Evolutionary conservation across 2,797 vertebrate species (phyloP).

Genomic region (Hemibagrus guttatus): DNA sequence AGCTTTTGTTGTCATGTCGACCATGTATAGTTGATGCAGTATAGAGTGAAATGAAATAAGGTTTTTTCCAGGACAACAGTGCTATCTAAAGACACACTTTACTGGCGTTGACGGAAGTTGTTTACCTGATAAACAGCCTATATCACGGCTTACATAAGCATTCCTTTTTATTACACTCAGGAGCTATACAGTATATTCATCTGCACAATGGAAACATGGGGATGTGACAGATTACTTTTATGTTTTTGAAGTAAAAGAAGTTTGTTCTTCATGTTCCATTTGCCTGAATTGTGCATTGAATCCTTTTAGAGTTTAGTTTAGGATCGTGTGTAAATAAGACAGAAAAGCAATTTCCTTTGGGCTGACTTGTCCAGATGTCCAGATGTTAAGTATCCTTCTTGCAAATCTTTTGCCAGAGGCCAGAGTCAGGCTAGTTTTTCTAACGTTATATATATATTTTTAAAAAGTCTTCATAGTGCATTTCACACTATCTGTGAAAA

Average conservation of each 20-base stretch:
- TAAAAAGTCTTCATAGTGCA: background rate
- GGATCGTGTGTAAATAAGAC: background rate
- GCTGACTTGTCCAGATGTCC: background rate
- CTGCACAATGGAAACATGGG: background rate
- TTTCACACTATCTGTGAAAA: background rate
- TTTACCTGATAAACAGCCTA: too few species aligned
- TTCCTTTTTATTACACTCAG: too few species aligned
- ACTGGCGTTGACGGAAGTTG: too few species aligned
- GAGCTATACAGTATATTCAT: background rate
- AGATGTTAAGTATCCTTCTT: constrained; percentile 33
- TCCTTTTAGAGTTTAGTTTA: background rate
- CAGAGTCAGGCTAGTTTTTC: background rate
- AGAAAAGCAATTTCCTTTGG: constrained; percentile 5
- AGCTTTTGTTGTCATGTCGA: too few species aligned
- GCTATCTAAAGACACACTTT: too few species aligned
- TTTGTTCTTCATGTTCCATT: background rate
- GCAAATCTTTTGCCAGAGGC: background rate
- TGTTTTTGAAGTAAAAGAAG: background rate
- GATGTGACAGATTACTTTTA: background rate
- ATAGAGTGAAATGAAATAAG: too few species aligned
- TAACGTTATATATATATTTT: background rate
- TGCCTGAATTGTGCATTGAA: background rate
- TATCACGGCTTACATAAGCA: too few species aligned
- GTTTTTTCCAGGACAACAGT: too few species aligned
- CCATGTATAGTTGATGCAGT: too few species aligned